phyloP scores from a whole-genome alignment of 23 tunicate genomes.

The Ascidia mentula region DNA sequence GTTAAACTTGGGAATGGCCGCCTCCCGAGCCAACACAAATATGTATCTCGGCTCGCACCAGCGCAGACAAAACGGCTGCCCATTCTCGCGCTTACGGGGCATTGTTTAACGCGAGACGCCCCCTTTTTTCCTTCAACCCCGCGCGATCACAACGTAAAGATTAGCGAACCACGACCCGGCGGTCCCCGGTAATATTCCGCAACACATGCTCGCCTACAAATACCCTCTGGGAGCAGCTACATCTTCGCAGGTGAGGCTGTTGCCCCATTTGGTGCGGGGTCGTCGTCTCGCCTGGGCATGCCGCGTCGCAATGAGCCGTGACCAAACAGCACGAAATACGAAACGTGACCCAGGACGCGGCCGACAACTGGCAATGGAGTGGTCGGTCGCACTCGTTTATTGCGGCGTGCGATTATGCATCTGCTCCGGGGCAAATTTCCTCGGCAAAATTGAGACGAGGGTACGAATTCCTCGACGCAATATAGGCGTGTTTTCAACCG shows the following conservation, averaged over 20 bases:
- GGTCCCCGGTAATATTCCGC: not conserved
- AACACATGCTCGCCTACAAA: slow-evolving; percentile 5
- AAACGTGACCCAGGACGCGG: slow-evolving; percentile 5
- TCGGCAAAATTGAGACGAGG: not conserved
- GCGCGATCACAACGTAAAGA: not conserved
- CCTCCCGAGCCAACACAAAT: not conserved
- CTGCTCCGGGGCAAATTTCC: slow-evolving; percentile 3
- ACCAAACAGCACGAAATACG: slow-evolving; percentile 9
- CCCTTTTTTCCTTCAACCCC: not conserved
- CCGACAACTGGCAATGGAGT: not conserved
- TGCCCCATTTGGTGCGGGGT: slow-evolving; percentile 5
- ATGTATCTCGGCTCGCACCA: slow-evolving; percentile 2
- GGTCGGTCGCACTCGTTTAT: not conserved
- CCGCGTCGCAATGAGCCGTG: not conserved
- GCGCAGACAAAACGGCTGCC: slow-evolving; percentile 5
- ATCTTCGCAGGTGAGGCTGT: not conserved
- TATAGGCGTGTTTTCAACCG: not conserved
- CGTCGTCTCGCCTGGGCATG: slow-evolving; percentile 11
- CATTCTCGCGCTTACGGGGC: not conserved
- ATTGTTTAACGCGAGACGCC: not conserved
- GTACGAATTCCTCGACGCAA: not conserved
- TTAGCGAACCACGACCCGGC: not conserved
- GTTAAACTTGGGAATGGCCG: not conserved
- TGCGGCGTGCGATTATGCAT: not conserved
- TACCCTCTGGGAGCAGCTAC: not conserved